Conservation (phyloP, 2,113 vertebrate genomes). For the Lichenostomus cassidix region DNA sequence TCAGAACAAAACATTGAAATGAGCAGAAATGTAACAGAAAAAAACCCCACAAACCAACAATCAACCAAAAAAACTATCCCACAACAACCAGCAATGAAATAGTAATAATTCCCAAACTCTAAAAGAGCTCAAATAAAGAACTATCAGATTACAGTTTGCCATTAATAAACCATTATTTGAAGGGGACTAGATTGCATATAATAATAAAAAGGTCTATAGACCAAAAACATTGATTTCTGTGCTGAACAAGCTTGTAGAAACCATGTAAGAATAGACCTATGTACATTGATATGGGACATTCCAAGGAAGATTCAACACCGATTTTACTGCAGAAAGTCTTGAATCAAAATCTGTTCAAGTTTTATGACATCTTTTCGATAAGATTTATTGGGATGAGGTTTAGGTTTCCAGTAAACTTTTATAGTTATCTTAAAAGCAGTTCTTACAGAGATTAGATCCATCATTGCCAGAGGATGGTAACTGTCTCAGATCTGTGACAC, state of each 20-base stretch:
- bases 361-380: background rate
- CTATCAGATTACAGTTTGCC: background rate
- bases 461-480: background rate
- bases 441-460: background rate
- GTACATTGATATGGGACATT: background rate
- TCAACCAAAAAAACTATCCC: fast-evolving
- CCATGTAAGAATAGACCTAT: background rate
- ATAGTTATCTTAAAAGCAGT: background rate
- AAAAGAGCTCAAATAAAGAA: background rate
- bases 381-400: background rate
- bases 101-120: background rate
- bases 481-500: background rate
- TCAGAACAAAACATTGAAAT: background rate
- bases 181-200: background rate
- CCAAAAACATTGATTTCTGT: background rate
- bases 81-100: background rate
- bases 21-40: background rate
- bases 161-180: background rate
- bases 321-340: background rate
- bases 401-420: background rate
- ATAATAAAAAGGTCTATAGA: background rate
- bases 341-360: background rate
- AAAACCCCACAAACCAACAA: background rate
- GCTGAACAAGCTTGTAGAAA: background rate
- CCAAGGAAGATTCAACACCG: background rate